Conservation (phyloP, 2,888 invertebrate genomes). For the Oxyscelio sp. region DNA sequence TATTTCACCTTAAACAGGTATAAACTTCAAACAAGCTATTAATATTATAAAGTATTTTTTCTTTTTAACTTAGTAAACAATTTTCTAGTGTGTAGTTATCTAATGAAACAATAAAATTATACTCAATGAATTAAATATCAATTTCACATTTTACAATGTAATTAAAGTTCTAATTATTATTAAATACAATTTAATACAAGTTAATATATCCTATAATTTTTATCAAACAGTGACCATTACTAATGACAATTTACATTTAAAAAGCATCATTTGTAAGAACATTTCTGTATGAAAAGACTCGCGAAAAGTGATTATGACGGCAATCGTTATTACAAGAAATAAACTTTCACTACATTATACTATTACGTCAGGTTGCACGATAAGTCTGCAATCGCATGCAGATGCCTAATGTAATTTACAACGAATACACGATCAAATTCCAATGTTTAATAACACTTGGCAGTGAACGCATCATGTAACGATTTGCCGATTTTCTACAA, state of each 20-base stretch:
- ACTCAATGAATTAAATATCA: too few relatives aligned
- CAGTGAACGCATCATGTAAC: constrained; percentile 32
- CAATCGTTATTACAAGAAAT: background rate
- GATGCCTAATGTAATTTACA: constrained; percentile 6
- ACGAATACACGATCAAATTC: constrained; percentile 6
- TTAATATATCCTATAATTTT: too few relatives aligned
- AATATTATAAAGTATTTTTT: too few relatives aligned
- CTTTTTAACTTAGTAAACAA: too few relatives aligned
- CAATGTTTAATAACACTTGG: constrained; percentile 24
- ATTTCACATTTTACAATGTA: too few relatives aligned
- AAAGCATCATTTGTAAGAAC: background rate
- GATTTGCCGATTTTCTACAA: constrained; percentile 26
- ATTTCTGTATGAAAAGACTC: background rate
- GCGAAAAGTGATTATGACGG: background rate
- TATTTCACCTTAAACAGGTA: too few relatives aligned
- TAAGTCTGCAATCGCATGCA: background rate
- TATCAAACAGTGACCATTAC: background rate
- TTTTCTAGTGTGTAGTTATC: too few relatives aligned
- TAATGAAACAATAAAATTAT: too few relatives aligned
- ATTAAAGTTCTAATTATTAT: too few relatives aligned
- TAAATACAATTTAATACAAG: too few relatives aligned
- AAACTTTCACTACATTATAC: background rate
- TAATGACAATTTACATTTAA: background rate
- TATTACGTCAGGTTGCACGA: background rate
- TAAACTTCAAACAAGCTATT: too few relatives aligned